Base-by-base conservation (phyloP, 2,888 invertebrate species). In the Thecophora atra region DNA sequence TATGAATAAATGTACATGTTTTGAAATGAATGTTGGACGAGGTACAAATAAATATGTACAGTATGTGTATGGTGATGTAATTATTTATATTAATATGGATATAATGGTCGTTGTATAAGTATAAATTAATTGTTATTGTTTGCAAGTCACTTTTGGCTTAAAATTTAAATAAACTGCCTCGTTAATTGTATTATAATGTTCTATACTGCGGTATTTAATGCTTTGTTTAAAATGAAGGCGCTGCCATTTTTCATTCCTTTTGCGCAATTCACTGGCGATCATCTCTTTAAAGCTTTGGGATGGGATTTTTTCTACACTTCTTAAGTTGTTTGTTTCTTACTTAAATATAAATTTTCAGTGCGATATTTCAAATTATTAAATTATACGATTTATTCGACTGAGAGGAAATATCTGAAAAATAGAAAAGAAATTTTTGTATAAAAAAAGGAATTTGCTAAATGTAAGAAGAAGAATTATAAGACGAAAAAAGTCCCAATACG, bases 121-220 rank as follows among this genome's bases (percentile, higher is more conserved):
- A 30, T 52, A 63, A 30, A 19, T 51, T 63, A 37, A 52, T 63
- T 26, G 37, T 52, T 70, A 64, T 63, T 54, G 30, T 72, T 42
- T 75, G 73, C 52, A 64, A 54, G 70, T 70, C 44, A 70, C 54
- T 56, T 47, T 64, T 56, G 64, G 44, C 70, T 63, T 70, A 63
- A 54, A 62, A 71, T 54, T 62, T 70, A 63, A 54, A 54, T 70
- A 70, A 70, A 63, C 63, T 70, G 77, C 77, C 72, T 71, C 62
- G 52, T 64, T 69, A 17, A 24, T 47, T 13, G 65, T 68, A 21
- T 74, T 52, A 71, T 56, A 72, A 70, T 74, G 63, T 66, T 76
- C 70, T 52, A 54, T 72, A 70, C 69, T 69, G 19, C 17, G 70
- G n/a, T 5, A 51, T 65, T 47, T 56, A 58, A 44, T 44, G 19